A percentile compares a stretch with the other conserved stretches of the same genome.
These are phyloP conservation scores for Branchellion lobata DNA, from an alignment of 2,888 invertebrate species.

Conservation along the genomic window DNA sequence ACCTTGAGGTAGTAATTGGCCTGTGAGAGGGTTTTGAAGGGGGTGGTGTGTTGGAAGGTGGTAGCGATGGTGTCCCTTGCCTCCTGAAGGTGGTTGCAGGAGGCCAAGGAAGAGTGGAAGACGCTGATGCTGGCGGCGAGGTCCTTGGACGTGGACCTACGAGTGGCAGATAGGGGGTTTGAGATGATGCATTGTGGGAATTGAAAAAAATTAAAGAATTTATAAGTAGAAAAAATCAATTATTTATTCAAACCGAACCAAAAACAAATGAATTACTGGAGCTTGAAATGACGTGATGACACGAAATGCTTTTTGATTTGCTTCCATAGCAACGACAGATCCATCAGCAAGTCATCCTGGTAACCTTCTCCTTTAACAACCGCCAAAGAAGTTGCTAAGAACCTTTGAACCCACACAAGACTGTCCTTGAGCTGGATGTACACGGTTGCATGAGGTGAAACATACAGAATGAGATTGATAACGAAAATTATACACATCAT, in stretches of 20 bases:
- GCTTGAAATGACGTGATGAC: neutral
- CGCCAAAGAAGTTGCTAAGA: neutral
- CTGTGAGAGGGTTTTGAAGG: conserved; percentile 7
- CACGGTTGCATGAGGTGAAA: too few relatives aligned
- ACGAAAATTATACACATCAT: too few relatives aligned
- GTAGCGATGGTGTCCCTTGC: neutral
- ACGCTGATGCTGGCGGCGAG: neutral
- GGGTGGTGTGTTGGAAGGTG: neutral
- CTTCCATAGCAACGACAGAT: conserved; percentile 15
- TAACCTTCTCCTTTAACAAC: neutral
- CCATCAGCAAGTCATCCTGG: conserved; percentile 33
- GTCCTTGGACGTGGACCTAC: neutral
- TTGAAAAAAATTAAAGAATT: neutral
- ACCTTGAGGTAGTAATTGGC: conserved; percentile 19
- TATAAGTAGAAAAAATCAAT: neutral
- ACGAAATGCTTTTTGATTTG: conserved; percentile 14
- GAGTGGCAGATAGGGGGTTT: neutral
- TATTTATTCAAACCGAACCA: too few relatives aligned
- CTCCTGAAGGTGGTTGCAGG: neutral
- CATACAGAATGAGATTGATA: too few relatives aligned
- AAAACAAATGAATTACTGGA: neutral
- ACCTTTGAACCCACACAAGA: neutral
- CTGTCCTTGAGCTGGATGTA: neutral
- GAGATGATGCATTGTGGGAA: neutral
- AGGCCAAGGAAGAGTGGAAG: neutral